phyloP scores from a whole-genome alignment of 2,888 invertebrate genomes.

The Tachystola acroxantha region DNA sequence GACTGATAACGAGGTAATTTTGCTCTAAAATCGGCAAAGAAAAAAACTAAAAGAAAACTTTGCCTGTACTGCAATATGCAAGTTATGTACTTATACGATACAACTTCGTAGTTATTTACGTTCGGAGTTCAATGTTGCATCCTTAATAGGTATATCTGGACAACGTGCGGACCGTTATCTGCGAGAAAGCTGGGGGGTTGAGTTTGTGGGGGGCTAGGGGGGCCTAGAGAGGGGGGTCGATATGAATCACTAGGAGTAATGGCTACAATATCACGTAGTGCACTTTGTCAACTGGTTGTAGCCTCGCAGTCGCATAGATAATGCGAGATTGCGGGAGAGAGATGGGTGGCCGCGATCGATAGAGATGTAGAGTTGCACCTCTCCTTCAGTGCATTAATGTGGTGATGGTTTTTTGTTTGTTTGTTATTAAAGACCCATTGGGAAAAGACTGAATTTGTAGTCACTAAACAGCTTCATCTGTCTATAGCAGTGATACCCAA shows the following conservation, averaged over 20 bases:
- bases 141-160: slow-evolving; percentile 59
- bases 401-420: too few species aligned
- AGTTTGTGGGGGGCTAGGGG: slow-evolving; percentile 20
- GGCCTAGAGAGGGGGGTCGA: slow-evolving; percentile 45
- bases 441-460: too few species aligned
- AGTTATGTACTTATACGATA: too few species aligned
- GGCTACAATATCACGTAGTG: slow-evolving; percentile 77
- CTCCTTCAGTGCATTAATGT: too few species aligned
- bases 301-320: slow-evolving; percentile 72
- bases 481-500: too few species aligned
- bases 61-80: too few species aligned
- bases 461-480: too few species aligned
- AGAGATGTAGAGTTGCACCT: slow-evolving; percentile 19
- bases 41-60: too few species aligned
- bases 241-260: slow-evolving; percentile 77
- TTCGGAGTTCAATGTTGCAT: slow-evolving; percentile 41
- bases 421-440: too few species aligned
- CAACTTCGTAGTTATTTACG: slow-evolving; percentile 48
- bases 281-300: slow-evolving; percentile 77
- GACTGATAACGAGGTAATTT: too few species aligned
- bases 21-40: too few species aligned
- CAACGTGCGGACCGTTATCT: slow-evolving; percentile 56
- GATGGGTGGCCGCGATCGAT: slow-evolving; percentile 45
- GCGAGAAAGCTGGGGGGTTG: slow-evolving; percentile 40
- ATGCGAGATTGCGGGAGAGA: slow-evolving; percentile 60